These are phyloP conservation scores for Hippocampus zosterae DNA, from an alignment of 2,113 vertebrate species.

Conservation along the genomic window DNA sequence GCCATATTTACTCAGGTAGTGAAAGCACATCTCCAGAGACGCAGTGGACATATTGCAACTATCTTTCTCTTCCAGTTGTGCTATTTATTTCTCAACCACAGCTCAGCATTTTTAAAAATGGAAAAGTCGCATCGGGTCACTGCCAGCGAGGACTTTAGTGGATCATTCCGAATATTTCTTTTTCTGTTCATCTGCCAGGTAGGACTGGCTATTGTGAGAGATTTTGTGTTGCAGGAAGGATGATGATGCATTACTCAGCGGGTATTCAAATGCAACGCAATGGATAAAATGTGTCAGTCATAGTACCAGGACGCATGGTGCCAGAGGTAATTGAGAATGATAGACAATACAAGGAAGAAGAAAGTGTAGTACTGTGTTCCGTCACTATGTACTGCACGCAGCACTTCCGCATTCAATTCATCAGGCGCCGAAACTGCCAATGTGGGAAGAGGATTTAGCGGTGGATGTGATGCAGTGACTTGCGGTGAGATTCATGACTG, in stretches of 20 bases:
- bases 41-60: background rate
- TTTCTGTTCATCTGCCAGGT: background rate
- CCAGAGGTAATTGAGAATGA: no score
- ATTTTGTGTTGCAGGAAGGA: background rate
- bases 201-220: background rate
- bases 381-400: no score
- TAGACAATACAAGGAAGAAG: no score
- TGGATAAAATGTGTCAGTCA: background rate
- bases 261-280: background rate
- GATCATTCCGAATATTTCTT: background rate
- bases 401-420: no score
- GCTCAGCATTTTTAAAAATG: background rate
- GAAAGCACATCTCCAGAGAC: background rate
- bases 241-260: constrained; percentile 3
- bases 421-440: no score
- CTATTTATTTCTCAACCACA: background rate
- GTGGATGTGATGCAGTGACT: no score
- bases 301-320: no score
- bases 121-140: background rate
- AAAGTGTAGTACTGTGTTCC: no score
- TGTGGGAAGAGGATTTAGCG: no score
- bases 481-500: no score
- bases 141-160: constrained; percentile 11
- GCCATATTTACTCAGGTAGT: background rate
- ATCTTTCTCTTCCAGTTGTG: background rate